A percentile compares a stretch with the other conserved stretches of the same genome.
Conservation (phyloP, 2,113 vertebrate genomes). For the Salvelinus alpinus region DNA sequence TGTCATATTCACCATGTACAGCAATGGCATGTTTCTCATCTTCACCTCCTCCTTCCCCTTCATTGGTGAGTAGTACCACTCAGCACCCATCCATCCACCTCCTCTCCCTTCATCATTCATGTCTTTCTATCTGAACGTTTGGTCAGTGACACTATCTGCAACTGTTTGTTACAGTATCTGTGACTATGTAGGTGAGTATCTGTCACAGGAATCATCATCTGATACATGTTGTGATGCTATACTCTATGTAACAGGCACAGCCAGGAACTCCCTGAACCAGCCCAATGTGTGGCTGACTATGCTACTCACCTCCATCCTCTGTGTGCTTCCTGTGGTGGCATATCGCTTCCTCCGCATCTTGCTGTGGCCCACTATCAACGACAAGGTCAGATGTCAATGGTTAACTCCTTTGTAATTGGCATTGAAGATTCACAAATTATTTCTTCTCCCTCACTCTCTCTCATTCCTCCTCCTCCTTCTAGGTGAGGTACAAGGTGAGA, state of each 20-base stretch:
- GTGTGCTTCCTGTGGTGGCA: slow-evolving; percentile 80
- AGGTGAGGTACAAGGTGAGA: slow-evolving; percentile 80
- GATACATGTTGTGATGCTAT: slow-evolving; percentile 6
- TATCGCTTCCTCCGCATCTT: slow-evolving; percentile 80
- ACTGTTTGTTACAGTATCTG: background rate
- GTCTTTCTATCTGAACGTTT: too few relatives aligned
- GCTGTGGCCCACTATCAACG: slow-evolving; percentile 77
- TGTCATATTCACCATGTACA: slow-evolving; percentile 88
- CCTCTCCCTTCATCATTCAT: background rate
- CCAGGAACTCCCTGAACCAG: slow-evolving; percentile 85
- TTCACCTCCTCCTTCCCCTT: slow-evolving; percentile 87
- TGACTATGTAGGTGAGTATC: too few relatives aligned
- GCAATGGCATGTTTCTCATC: slow-evolving; percentile 87
- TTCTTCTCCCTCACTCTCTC: background rate
- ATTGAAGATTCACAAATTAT: too few relatives aligned
- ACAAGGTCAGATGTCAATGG: slow-evolving; percentile 76
- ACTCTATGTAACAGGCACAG: slow-evolving; percentile 75
- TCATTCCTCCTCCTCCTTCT: slow-evolving; percentile 22
- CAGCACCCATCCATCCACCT: background rate
- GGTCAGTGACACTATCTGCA: slow-evolving; percentile 1
- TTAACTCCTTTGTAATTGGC: background rate
- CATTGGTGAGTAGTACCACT: slow-evolving; percentile 75
- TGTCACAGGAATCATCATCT: slow-evolving; percentile 70
- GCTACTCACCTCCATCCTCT: slow-evolving; percentile 82
- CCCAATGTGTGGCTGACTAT: slow-evolving; percentile 87